These are phyloP conservation scores for Lithophane socia DNA, from an alignment of 2,888 invertebrate species.

Conservation along the genomic window DNA sequence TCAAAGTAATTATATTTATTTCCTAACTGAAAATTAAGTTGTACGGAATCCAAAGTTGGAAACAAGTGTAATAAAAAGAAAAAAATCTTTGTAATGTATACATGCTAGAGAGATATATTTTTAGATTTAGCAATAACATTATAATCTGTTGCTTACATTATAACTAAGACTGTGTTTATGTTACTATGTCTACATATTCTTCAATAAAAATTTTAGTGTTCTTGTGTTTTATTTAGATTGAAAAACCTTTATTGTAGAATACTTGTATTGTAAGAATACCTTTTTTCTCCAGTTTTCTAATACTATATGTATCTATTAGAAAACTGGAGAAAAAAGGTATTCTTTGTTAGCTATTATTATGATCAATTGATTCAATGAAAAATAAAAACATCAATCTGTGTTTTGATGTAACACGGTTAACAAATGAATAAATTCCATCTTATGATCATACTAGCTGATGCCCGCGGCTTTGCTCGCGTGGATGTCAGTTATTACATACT, in stretches of 20 bases:
- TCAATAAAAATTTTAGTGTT: conserved; percentile 47
- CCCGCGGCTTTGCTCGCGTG: too few species aligned
- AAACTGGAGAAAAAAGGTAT: neutral
- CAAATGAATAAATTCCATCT: conserved; percentile 23
- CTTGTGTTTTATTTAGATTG: conserved; percentile 54
- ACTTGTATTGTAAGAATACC: too few species aligned
- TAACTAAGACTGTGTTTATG: conserved; percentile 58
- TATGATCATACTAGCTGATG: neutral
- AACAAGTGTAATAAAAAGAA: conserved; percentile 41
- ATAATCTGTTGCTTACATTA: conserved; percentile 61
- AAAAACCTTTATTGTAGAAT: conserved; percentile 19
- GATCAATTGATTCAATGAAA: neutral
- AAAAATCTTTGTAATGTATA: conserved; percentile 43
- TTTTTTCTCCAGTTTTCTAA: too few species aligned
- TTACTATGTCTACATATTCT: conserved; percentile 52
- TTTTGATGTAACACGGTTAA: conserved; percentile 11
- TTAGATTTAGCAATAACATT: conserved; percentile 50
- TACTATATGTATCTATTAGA: too few species aligned
- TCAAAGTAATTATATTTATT: conserved; percentile 38
- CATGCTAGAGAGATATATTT: conserved; percentile 35
- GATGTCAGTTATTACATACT: too few species aligned
- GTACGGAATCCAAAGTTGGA: conserved; percentile 31
- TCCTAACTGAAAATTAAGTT: conserved; percentile 52
- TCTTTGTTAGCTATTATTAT: neutral
- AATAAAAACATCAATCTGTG: neutral